Evolutionary conservation across 2,113 vertebrate species (phyloP), one percentile per base, ranked within the genome.

Genomic region (Neolamprologus hecqui): DNA sequence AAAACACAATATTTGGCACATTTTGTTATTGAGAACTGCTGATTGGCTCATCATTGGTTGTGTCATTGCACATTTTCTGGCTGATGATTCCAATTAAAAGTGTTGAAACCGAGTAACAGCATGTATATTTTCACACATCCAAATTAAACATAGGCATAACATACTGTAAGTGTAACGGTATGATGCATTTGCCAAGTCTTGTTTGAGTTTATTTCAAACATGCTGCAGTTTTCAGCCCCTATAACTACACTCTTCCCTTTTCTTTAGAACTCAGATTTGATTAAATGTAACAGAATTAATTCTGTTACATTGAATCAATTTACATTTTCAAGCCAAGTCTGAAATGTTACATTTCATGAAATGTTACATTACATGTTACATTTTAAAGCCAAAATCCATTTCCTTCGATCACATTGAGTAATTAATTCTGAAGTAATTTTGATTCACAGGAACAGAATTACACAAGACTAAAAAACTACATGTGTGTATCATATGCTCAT

Each of bases 211-310:
- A 31, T 75, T 75, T 77, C 0, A 75, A 45, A 28, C 23, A 47
- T 45, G 21, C 21, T 73, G 21, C 68, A 47, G 40, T 28, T 75
- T 47, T 17, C 68, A 75, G 14, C 9, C 23, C 42, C 23, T 12
- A 19, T 31, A 77, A 2, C 1, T 49, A 19, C 15, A 49, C 15
- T 26, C 8, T 1, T 0, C 14, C 14, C 21, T 47, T 75, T 19
- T 75, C 6, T 75, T 17, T 28, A 49, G 23, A 47, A 28, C 8
- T 75, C 42, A 75, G 9, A 19, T 3, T n/a, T 49, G 42, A 77
- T 49, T 5, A 2, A 77, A 77, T 49, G 23, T 12, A 75, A 47
- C 23, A 75, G 14, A 47, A 47, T 15, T 47, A 47, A 47, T 47
- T 47, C 45, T 47, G 45, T 47, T 47, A 15, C 45, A 47, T 47